Base-by-base conservation (phyloP, 2,888 invertebrate genomes). In the Malachius bipustulatus region DNA sequence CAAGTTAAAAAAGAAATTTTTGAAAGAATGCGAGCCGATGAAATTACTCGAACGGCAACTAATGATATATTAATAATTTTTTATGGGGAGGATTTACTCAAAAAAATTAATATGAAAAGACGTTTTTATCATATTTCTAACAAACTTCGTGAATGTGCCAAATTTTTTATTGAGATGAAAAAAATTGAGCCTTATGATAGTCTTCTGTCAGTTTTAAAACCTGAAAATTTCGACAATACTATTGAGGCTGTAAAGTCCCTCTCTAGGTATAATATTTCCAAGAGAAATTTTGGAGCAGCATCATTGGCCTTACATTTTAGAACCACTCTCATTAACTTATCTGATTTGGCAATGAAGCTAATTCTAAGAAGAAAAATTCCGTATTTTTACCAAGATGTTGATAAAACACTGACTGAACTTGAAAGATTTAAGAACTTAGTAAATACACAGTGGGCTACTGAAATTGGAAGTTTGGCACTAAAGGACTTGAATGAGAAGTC, bases 391-490 rank as follows among this genome's bases (percentile, higher is more conserved):
- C 6, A n/a, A 6, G 26, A 19, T 19, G 24, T 19, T 8, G 24
- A 19, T 19, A 19, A 19, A n/a, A 19, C 24, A 8, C 24, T 19
- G n/a, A 19, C 24, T 19, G 24, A 19, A n/a, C 24, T n/a, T 8
- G n/a, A 19, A 12, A 16, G 36, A n/a, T 40, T 43, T 34, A 36
- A 35, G 30, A 37, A 37, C n/a, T 16, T 42, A 16, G 34, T 42
- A 4, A 31, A 34, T 4, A 33, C 34, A 9, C 35, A 45, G 16
- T 46, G 40, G 43, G 32, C 34, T 12, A 37, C 16, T 11, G 44
- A 44, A 35, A 26, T 46, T 14, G 38, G 41, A 15, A 41, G 44
- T 16, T 15, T 42, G 19, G 40, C 44, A 6, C 9, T 40, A 26
- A 39, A 42, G 34, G 37, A 43, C 32, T 30, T 43, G 16, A 43